Evolutionary conservation across 2,888 invertebrate genomes (phyloP).

Genomic region (Latrodectus hesperus): DNA sequence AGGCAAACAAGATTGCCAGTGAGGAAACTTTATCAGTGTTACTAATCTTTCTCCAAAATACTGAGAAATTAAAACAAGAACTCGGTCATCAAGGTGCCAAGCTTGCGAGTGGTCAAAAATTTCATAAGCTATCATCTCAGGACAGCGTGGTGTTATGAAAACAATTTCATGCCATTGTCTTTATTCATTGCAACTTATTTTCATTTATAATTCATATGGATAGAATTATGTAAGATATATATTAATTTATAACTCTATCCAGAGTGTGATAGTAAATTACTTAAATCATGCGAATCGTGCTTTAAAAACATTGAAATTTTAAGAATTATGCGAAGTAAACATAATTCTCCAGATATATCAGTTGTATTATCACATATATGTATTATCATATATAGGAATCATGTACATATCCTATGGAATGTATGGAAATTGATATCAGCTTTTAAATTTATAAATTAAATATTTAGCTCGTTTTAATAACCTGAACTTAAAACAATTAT

Average conservation of each 20-base stretch:
- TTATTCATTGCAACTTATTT: neutral
- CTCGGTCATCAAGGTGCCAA: conserved; percentile 44
- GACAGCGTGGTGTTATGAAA: neutral
- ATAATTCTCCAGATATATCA: neutral
- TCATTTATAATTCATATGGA: neutral
- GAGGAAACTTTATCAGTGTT: neutral
- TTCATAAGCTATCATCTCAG: conserved; percentile 22
- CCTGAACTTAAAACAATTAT: no score
- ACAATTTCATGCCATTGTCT: neutral
- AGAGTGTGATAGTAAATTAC: neutral
- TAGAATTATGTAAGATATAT: neutral
- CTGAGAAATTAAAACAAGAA: neutral
- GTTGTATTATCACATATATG: neutral
- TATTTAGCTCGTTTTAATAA: no score
- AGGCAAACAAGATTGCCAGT: neutral
- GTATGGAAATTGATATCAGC: neutral
- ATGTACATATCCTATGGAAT: conserved; percentile 2
- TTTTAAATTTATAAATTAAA: no score
- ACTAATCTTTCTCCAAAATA: neutral
- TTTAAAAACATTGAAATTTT: neutral
- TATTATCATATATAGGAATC: neutral
- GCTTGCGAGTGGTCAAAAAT: conserved; percentile 9
- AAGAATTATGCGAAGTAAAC: neutral
- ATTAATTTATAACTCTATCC: conserved; percentile 2
- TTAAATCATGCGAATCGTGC: neutral